Evolutionary conservation across 2,888 invertebrate species (phyloP), one percentile per base, ranked within the genome.

Genomic region (Leptopterna dolabrata): DNA sequence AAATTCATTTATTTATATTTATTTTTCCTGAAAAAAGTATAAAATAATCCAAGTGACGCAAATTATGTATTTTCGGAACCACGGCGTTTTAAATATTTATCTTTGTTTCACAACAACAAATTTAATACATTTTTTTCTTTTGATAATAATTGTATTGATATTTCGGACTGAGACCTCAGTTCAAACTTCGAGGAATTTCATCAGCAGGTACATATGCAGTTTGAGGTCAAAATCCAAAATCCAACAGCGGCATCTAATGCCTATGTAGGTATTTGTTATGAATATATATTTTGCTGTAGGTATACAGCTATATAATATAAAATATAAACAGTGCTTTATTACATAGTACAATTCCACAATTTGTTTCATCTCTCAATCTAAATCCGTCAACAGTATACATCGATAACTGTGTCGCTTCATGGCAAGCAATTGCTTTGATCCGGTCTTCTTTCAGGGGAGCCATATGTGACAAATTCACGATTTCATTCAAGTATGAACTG

Each of bases 261-360:
- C 73, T 30, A 47, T 16, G 78, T 45, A 78, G 19, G 43, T 16
- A 27, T 70, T 70, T 36, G 29, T 71, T 73, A 85, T 45, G 76
- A 73, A 85, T 85, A 85, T 85, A 85, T 73, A 73, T 85, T 51
- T 47, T 73, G 71, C 71, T 83, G 45, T 73, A n/a, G n/a, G n/a
- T n/a, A 73, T 71, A 81, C 11, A 45, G 45, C 76, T 85, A 76
- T 85, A 76, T 45, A 30, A 73, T 85, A 85, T 73, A 85, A 85
- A 85, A 85, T 85, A 85, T 85, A 85, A 85, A 85, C 85, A 85
- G 85, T 85, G 85, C 85, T 85, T 85, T 71, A 29, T 84, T 84
- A 73, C 47, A 73, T 71, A 27, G 29, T 85, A 85, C 85, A 85
- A 85, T 78, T 73, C 85, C 71, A 76, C 47, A 85, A 85, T 16